Evolutionary conservation across 30 jellyfish, hydroid and myxozoan genomes (phyloP), one percentile per base, ranked within the genome.

Genomic region (Turritopsis rubra): DNA sequence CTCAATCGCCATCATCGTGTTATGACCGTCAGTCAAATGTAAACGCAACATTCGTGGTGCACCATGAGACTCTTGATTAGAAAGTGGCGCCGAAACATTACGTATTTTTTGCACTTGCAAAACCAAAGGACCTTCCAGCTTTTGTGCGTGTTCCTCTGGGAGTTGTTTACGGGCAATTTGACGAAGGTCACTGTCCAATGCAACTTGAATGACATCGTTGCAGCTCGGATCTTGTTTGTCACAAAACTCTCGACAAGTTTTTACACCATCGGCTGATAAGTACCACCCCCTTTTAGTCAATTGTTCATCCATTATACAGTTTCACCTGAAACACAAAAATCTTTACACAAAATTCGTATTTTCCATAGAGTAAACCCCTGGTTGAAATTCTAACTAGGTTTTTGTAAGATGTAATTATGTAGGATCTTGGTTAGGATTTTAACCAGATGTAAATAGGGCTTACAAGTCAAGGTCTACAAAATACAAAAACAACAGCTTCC

Each of bases 1-100:
- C 73, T 88, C 96, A 28, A 93, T 71, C 8, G 96, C 96, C 75
- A 85, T 60, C 70, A 96, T 82, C 25, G 81, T 82, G 25, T 82
- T 74, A 26, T 79, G 89, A 31, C 99, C 97, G 82, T 93, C 99
- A 16, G 97, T 85, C 79, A 93, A 75, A n/a, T 75, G 52, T 76
- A 93, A 17, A 70, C 81, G 85, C 70, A 88, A 86, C 97, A 93
- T 85, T 30, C 97, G 84, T 81, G 99, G 99, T 16, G 97, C 96
- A 85, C 80, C 73, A 5, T 87, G 54, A 18, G 99, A 93, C 20
- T 93, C 99, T 74, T 88, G 97, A 24, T 88, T 93, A 1, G 87
- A 85, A 25, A 73, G 77, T 68, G 99, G 99, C 0, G 99, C 99
- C 17, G 99, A 85, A 16, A 93, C 75, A 72, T 93, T 93, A 26